Percentiles rank a stretch among this genome's conserved stretches.
Evolutionary conservation across 1,140 invertebrate species (phyloP).

Genomic region (Cecropterus lyciades): DNA sequence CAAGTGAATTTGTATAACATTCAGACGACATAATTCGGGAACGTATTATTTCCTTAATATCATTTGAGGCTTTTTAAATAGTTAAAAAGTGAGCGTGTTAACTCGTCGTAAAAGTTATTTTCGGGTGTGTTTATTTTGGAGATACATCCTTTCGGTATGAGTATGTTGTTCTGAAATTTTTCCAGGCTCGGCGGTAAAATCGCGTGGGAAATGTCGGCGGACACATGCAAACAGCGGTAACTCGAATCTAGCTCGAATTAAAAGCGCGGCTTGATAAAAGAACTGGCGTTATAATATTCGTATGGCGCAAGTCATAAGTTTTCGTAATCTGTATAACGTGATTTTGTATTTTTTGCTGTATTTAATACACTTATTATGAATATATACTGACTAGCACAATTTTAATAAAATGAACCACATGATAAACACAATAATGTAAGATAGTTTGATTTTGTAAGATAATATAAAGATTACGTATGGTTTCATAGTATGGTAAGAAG

Average conservation of each 20-base stretch:
- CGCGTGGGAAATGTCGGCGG: constrained; percentile 27
- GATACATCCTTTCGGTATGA: background rate
- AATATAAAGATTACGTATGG: too few relatives aligned
- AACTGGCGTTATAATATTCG: constrained; percentile 20
- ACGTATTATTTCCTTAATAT: background rate
- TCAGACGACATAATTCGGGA: constrained; percentile 32
- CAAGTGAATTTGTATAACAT: constrained; percentile 28
- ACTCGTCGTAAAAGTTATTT: constrained; percentile 5
- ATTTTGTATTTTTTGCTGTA: too few relatives aligned
- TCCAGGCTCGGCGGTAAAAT: constrained; percentile 15
- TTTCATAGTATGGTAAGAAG: too few relatives aligned
- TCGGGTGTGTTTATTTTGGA: background rate
- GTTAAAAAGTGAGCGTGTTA: constrained; percentile 10
- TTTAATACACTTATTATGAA: too few relatives aligned
- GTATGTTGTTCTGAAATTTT: constrained; percentile 26
- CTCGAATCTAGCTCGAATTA: constrained; percentile 32
- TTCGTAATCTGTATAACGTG: too few relatives aligned
- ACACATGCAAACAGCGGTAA: constrained; percentile 29
- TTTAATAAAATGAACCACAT: too few relatives aligned
- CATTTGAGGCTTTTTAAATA: background rate
- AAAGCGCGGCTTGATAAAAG: constrained; percentile 30
- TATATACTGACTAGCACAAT: too few relatives aligned
- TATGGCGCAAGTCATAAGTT: constrained; percentile 8
- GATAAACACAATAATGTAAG: too few relatives aligned
- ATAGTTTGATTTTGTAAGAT: too few relatives aligned